Base-by-base conservation (phyloP, 1,140 invertebrate genomes). In the Temnothorax curvispinosus region DNA sequence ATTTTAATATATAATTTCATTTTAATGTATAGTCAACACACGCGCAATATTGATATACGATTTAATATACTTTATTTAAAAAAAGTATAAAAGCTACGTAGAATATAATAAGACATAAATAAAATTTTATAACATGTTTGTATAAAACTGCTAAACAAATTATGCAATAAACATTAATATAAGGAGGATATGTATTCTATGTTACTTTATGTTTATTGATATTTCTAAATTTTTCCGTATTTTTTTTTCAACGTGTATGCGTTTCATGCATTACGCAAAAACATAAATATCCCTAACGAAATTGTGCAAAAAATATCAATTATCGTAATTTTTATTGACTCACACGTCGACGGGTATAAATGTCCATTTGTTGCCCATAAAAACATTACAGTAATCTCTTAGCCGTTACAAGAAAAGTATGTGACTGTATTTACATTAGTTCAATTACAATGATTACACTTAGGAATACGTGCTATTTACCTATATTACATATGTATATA, bases 381-480 rank as follows among this genome's bases (percentile, higher is more conserved):
- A 92, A 92, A 92, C 89, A 91, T 91, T 92, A 92, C 91, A 92
- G 67, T 88, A 87, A 89, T 88, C 52, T 88, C 71, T 87, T 71
- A 88, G 54, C 62, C 64, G 44, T 82, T 88, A 91, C 81, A 76
- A 84, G 82, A 78, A 90, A 90, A 89, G 82, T 92, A 91, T 77
- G 86, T 90, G 78, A 82, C 58, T 62, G 58, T 92, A 92, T 91
- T 90, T 92, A 92, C 91, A 90, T 78, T 87, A 71, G 81, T 85
- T 74, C 62, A 87, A 75, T 91, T 90, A 91, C 80, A 91, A 84
- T 85, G 60, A 85, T 89, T 76, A 91, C 80, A 86, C 84, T 87
- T 88, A 87, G 65, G 64, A 87, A 50, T 72, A 87, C 44, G 69
- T 71, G 56, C 69, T 85, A 84, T 91, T 81, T 86, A 89, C 3